These are phyloP conservation scores for Calosoma granatense DNA, from an alignment of 1,140 invertebrate genomes.

Conservation along the genomic window DNA sequence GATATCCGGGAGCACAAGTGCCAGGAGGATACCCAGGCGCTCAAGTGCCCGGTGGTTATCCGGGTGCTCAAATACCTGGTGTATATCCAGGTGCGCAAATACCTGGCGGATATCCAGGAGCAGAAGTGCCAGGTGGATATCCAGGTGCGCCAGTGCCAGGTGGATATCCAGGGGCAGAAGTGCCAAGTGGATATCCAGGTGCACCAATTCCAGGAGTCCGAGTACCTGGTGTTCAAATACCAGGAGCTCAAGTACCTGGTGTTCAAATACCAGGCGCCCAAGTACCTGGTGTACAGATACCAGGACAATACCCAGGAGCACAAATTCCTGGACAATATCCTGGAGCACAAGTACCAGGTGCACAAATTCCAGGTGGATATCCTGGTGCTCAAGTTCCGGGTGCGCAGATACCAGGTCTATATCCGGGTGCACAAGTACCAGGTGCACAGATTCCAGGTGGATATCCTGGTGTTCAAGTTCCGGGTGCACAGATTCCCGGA, in stretches of 20 bases:
- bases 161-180: constrained; percentile 3
- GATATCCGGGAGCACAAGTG: constrained; percentile 11
- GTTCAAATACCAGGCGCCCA: constrained; percentile 6
- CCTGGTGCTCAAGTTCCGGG: constrained; percentile 15
- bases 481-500: constrained; percentile 7
- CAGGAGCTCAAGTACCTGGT: constrained; percentile 16
- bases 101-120: constrained; percentile 11
- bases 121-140: constrained; percentile 10
- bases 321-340: constrained; percentile 12
- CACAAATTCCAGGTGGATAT: background rate
- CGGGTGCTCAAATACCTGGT: background rate
- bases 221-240: constrained; percentile 14
- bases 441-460: constrained; percentile 14
- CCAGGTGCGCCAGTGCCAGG: background rate
- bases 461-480: constrained; percentile 13
- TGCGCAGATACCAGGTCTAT: constrained; percentile 9
- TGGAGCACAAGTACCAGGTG: constrained; percentile 16
- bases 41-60: background rate
- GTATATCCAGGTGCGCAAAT: constrained; percentile 8
- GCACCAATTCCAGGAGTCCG: constrained; percentile 10
- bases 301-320: constrained; percentile 1
- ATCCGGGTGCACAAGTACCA: constrained; percentile 16
- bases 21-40: constrained; percentile 15
- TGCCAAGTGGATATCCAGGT: constrained; percentile 6
- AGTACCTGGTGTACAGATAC: constrained; percentile 11